These are phyloP conservation scores for Eretmocerus hayati DNA, from an alignment of 2,888 invertebrate genomes.

Conservation along the genomic window DNA sequence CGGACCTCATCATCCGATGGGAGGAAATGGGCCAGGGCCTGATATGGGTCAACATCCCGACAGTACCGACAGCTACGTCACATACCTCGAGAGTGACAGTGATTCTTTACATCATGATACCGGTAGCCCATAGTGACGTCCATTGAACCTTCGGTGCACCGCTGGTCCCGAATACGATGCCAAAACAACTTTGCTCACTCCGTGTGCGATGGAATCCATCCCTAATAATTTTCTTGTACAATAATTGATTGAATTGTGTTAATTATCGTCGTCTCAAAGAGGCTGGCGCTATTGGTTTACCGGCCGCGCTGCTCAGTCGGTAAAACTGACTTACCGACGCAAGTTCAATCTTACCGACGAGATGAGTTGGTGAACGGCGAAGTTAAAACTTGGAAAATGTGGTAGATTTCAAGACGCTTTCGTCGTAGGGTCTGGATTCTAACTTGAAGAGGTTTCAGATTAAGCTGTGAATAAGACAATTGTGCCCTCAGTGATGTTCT, in stretches of 20 bases:
- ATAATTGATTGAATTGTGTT: neutral
- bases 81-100: conserved; percentile 81
- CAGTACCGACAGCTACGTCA: conserved; percentile 84
- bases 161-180: neutral
- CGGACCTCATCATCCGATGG: conserved; percentile 36
- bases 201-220: neutral
- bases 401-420: no score
- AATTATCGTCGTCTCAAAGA: no score
- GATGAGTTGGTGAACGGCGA: no score
- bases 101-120: conserved; percentile 54
- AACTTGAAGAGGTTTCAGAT: no score
- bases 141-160: conserved; percentile 26
- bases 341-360: no score
- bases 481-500: no score
- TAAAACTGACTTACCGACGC: no score
- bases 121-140: conserved; percentile 51
- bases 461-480: no score
- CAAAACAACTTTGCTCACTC: neutral
- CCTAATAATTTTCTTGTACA: neutral
- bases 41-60: conserved; percentile 69
- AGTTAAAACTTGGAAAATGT: no score
- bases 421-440: no score
- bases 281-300: no score
- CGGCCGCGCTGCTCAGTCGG: no score
- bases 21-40: conserved; percentile 35